Base-by-base conservation (phyloP, 2,797 vertebrate species). In the Sciurus vulgaris region DNA sequence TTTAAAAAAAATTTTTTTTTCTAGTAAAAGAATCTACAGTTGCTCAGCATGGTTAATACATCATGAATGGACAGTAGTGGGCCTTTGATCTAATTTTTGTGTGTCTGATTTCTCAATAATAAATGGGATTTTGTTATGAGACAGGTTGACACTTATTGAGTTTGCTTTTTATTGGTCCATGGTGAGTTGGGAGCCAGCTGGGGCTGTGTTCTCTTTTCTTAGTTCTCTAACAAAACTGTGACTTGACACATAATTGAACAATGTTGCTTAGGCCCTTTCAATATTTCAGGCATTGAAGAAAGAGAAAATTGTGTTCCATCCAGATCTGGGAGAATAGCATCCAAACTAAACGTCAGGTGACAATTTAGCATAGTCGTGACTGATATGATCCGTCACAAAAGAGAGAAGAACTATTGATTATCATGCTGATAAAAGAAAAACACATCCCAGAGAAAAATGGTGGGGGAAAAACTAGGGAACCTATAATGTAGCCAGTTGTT, bases 211-310 rank as follows among this genome's bases (percentile, higher is more conserved):
- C 95, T 97, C 95, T 97, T 97, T 98, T 98, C 97, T 97, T 97
- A 87, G 96, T 95, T 61, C 83, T 97, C 33, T 87, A 97, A 93
- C 7, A 82, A 97, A 70, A 89, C 93, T 97, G 91, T 94, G 92
- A 93, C 95, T 97, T 98, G 97, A 98, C 97, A 97, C 92, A 93
- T 98, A 97, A 98, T 97, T 98, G 96, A 98, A 93, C 92, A 98
- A 92, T 83, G 89, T 97, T 97, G 92, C 81, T 92, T 96, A 41
- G 3, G 87, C 84, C 73, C 81, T 96, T 96, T 98, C 94, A 97
- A 90, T 97, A 96, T 95, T 95, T 72, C 51, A 63, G 91, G 63
- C 91, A 85, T 87, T 84, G 67, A 95, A 91, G 93, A 96, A 20
- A 86, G 88, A 97, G 86, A 95, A 95, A 95, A 96, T 89, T 93